These are phyloP conservation scores for Oryzias celebensis DNA, from an alignment of 2,113 vertebrate genomes.

Conservation along the genomic window DNA sequence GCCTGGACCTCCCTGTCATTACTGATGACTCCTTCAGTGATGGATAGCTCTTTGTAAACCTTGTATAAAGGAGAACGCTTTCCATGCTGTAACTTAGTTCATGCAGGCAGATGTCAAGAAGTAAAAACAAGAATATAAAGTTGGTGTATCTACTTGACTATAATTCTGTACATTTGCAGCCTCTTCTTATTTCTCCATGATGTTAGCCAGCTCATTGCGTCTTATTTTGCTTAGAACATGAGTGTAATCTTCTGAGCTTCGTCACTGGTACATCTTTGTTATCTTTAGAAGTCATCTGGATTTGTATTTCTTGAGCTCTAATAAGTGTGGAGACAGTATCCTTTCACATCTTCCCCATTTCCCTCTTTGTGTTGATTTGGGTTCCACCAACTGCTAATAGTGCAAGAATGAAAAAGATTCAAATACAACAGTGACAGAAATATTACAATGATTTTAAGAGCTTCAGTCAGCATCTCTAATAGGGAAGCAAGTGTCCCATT, in stretches of 20 bases:
- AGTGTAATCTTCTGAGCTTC: conserved; percentile 17
- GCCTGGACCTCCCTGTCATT: conserved; percentile 28
- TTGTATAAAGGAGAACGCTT: conserved; percentile 22
- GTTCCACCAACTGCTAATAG: conserved; percentile 16
- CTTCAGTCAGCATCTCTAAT: too few species aligned
- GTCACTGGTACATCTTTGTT: conserved; percentile 4
- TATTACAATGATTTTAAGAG: neutral
- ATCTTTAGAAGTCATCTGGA: neutral
- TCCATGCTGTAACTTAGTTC: conserved; percentile 17
- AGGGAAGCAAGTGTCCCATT: too few species aligned
- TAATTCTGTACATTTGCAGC: neutral
- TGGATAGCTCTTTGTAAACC: conserved; percentile 26
- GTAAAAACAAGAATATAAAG: fast-evolving
- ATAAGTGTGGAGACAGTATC: conserved; percentile 14
- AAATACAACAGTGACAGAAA: neutral
- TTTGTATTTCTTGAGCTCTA: too few species aligned
- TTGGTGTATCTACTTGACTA: too few species aligned
- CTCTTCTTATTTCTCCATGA: conserved; percentile 22
- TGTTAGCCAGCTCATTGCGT: neutral
- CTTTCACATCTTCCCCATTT: conserved; percentile 3
- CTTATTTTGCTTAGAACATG: conserved; percentile 11
- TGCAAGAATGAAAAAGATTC: too few species aligned
- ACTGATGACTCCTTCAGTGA: conserved; percentile 32
- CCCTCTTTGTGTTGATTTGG: neutral
- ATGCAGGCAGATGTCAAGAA: conserved; percentile 34